phyloP scores from a whole-genome alignment of 2,797 vertebrate species.

The Phalloptychus januarius region DNA sequence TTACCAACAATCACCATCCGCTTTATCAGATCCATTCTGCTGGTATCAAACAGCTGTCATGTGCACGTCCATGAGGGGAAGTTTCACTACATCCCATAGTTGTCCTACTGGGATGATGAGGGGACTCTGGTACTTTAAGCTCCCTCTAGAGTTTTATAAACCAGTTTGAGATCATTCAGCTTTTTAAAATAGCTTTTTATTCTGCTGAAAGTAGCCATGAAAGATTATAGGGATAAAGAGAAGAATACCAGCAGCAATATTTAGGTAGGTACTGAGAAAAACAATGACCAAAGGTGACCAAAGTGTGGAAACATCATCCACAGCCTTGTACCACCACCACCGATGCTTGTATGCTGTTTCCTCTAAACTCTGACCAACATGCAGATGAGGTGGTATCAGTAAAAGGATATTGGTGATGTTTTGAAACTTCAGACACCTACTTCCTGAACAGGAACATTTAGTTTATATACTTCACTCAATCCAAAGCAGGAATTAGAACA shows the following conservation, averaged over 20 bases:
- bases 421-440: no score
- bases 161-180: neutral
- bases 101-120: neutral
- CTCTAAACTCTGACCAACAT: neutral
- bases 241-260: no score
- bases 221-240: neutral
- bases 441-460: no score
- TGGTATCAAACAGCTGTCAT: neutral
- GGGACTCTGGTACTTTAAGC: neutral
- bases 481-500: no score
- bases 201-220: neutral
- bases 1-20: neutral
- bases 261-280: neutral
- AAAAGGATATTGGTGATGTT: no score
- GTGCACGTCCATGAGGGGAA: neutral
- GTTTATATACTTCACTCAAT: no score
- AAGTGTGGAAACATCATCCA: neutral
- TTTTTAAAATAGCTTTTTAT: neutral
- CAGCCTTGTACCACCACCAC: neutral
- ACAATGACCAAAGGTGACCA: neutral
- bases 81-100: neutral
- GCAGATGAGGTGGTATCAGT: no score
- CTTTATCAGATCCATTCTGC: neutral
- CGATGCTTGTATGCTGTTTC: neutral
- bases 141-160: neutral